phyloP scores from a whole-genome alignment of 1,140 invertebrate genomes.

The Palaemon carinicauda region DNA sequence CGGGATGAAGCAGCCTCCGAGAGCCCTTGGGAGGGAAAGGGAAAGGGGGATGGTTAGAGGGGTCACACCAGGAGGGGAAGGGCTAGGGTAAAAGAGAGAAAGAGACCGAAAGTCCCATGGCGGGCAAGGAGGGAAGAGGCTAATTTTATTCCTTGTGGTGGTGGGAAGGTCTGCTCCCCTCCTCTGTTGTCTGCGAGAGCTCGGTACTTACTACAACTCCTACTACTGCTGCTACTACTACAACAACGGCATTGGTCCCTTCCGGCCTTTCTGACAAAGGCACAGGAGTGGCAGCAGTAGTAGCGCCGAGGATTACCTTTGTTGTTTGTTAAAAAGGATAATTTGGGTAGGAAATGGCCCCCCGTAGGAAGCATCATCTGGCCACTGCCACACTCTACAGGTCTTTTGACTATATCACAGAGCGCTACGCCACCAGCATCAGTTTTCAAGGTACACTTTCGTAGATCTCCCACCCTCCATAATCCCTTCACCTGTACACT shows the following conservation, averaged over 20 bases:
- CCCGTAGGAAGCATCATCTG: slow-evolving; percentile 22
- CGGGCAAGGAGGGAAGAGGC: background rate
- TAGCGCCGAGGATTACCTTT: background rate
- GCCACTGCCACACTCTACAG: background rate
- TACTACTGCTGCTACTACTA: too few species aligned
- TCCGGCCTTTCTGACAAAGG: too few species aligned
- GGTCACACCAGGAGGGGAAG: background rate
- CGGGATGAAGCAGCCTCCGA: background rate
- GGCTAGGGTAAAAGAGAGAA: background rate
- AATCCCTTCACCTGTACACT: too few species aligned
- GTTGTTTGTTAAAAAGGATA: too few species aligned
- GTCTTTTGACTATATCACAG: background rate
- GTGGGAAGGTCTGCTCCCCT: background rate
- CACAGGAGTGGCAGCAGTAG: background rate
- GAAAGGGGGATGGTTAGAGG: background rate
- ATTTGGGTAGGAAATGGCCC: background rate
- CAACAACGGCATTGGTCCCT: too few species aligned
- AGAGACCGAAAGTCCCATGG: background rate
- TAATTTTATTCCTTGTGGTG: background rate
- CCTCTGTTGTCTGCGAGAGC: too few species aligned
- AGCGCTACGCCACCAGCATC: slow-evolving; percentile 1
- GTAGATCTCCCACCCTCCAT: too few species aligned
- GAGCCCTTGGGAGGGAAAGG: background rate
- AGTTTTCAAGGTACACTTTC: background rate
- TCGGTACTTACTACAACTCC: too few species aligned